Conservation (phyloP, 1,140 invertebrate genomes). For the Scaptomyza hsui region DNA sequence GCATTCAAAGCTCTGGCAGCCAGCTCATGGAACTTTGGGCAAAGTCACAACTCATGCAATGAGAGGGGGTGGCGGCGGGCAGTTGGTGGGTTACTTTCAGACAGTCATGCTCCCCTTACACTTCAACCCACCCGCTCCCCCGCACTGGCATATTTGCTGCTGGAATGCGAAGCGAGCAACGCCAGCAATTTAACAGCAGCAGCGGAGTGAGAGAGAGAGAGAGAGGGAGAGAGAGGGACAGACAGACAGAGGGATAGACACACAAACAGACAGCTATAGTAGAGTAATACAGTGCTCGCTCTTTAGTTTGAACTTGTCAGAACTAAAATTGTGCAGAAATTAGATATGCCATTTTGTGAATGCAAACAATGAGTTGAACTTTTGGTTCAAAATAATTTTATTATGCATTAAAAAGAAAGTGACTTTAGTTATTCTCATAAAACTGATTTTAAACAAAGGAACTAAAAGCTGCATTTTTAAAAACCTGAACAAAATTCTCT, state of each 20-base stretch:
- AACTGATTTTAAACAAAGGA: no score
- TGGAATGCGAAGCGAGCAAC: slow-evolving; percentile 42
- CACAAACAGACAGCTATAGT: slow-evolving; percentile 18
- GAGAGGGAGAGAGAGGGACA: not conserved
- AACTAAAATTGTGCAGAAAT: not conserved
- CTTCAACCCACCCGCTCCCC: not conserved
- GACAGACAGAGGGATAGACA: slow-evolving; percentile 5
- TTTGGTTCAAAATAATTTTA: no score
- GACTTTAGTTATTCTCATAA: no score
- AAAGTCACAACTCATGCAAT: slow-evolving; percentile 39
- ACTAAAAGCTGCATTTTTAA: no score
- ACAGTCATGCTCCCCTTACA: slow-evolving; percentile 1
- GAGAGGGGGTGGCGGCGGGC: not conserved
- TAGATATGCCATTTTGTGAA: no score
- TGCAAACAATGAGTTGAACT: no score
- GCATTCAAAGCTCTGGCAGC: slow-evolving; percentile 8
- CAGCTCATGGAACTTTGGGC: slow-evolving; percentile 35
- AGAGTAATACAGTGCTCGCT: not conserved
- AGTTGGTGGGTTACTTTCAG: not conserved
- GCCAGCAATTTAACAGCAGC: slow-evolving; percentile 28
- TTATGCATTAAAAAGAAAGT: no score
- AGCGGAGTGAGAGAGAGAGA: not conserved
- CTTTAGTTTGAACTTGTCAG: not conserved
- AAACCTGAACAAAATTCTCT: no score
- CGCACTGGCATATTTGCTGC: slow-evolving; percentile 5